These are phyloP conservation scores for Daboia siamensis DNA, from an alignment of 2,113 vertebrate species.

Conservation along the genomic window DNA sequence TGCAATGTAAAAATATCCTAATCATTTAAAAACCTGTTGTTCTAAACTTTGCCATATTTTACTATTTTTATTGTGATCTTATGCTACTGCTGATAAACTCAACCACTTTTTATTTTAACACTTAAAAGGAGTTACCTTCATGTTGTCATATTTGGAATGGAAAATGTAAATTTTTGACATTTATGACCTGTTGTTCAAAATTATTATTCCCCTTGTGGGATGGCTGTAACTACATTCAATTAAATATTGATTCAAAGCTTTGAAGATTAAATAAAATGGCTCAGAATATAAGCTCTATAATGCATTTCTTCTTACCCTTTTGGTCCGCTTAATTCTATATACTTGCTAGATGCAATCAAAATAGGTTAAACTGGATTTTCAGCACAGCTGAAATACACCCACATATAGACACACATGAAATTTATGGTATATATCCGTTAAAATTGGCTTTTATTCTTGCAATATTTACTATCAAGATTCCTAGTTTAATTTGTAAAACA, in stretches of 20 bases:
- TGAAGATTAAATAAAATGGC: constrained; percentile 14
- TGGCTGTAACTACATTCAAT: constrained; percentile 16
- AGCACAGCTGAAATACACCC: background rate
- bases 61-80: background rate
- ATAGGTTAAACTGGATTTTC: background rate
- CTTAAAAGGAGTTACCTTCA: background rate
- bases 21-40: background rate
- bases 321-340: constrained; percentile 7
- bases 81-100: background rate
- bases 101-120: background rate
- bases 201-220: constrained; percentile 13
- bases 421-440: background rate
- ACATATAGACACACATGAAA: background rate
- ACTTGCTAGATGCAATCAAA: background rate
- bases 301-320: constrained; percentile 7
- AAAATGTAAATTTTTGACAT: background rate
- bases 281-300: constrained; percentile 9
- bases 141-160: background rate
- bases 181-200: background rate
- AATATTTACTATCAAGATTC: background rate
- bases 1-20: background rate
- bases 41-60: background rate
- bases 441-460: background rate
- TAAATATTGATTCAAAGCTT: constrained; percentile 1
- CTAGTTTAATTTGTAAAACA: background rate